Evolutionary conservation across 1,140 invertebrate species (phyloP), one percentile per base, ranked within the genome.

Genomic region (Hyles vespertilio): DNA sequence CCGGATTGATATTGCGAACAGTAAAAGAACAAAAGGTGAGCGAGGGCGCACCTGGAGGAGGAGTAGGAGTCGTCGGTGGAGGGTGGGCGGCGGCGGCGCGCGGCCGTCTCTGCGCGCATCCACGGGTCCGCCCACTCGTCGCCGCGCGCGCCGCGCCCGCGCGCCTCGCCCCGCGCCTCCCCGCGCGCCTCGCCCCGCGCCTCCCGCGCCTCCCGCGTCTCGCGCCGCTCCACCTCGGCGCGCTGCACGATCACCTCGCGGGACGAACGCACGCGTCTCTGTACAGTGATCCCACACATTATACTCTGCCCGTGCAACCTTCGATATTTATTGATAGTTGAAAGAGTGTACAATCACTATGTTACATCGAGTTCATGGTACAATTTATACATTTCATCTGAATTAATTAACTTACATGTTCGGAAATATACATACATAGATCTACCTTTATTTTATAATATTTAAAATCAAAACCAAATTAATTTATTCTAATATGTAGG

Each of bases 101-200:
- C 87, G 65, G 53, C 87, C 58, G 77, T 76, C 59, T 61, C 90
- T 58, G 90, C 84, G 36, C 92, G 81, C 95, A 96, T 96, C 97
- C 97, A 98, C 1, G 97, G 96, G 90, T 98, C 97, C 32, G 94
- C 94, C 96, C 96, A 98, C 76, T 97, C 96, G 77, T 97, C 96
- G 5, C 92, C 93, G 63, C 94, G 90, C 3, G 93, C 87, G 93
- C 93, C 87, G 93, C 93, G 7, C 93, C 87, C 7, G 92, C 92
- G 55, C 93, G 93, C 0, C 94, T 93, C 86, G 92, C 92, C 87
- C 92, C 92, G 56, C 92, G 93, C 0, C 94, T 94, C 89, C 92
- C 92, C 94, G 10, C 90, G 87, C n/a, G 90, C 92, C 33, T 89
- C 10, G 90, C 92, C 33, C 89, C 77, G 70, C 10, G 12, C 56